These are phyloP conservation scores for Pseudococcus longispinus DNA, from an alignment of 2,888 invertebrate species.

Conservation along the genomic window DNA sequence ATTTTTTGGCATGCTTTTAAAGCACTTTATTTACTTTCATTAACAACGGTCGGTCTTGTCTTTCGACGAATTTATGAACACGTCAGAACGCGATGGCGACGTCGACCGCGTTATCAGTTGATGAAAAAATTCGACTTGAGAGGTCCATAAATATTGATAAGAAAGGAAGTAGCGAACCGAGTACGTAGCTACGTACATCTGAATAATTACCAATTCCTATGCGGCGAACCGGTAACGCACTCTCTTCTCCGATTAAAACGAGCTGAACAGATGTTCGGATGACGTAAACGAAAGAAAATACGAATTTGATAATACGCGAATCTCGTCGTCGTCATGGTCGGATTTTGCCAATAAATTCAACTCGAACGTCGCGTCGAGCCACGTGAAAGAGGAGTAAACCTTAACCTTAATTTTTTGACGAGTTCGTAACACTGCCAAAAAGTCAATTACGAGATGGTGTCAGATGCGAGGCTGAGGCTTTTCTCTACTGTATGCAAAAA, in stretches of 20 bases:
- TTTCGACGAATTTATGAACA: background rate
- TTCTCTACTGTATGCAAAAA: background rate
- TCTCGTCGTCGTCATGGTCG: background rate
- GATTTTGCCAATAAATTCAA: background rate
- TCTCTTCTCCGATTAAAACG: background rate
- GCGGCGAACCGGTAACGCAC: background rate
- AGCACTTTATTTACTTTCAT: background rate
- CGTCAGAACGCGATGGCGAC: background rate
- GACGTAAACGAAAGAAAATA: background rate
- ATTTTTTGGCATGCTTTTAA: background rate
- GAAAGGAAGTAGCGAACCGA: background rate
- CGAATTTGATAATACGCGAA: background rate
- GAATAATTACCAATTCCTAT: background rate
- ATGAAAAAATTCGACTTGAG: background rate
- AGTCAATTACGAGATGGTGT: background rate
- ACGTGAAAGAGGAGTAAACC: background rate
- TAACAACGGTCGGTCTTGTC: background rate
- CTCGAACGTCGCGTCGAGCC: background rate
- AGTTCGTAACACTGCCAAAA: background rate
- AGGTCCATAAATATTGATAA: conserved; percentile 9
- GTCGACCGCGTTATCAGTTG: background rate
- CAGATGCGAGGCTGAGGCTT: background rate
- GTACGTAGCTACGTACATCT: background rate
- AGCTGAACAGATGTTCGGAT: background rate
- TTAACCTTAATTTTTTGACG: conserved; percentile 28